Base-by-base conservation (phyloP, 2,888 invertebrate species). In the Bursaphelenchus okinawaensis region DNA sequence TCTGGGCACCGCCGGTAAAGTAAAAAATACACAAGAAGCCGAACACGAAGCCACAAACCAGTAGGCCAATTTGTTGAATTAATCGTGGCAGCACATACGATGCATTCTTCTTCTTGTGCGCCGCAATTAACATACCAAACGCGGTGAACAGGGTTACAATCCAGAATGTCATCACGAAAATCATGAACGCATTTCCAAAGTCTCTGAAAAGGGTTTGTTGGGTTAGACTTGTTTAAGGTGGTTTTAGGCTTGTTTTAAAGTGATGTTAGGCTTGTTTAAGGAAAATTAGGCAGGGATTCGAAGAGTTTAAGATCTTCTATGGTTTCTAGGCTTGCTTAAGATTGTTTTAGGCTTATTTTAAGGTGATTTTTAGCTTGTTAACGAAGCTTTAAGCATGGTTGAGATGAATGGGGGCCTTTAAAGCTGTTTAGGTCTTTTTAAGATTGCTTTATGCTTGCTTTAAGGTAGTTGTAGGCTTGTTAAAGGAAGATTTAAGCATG, bases 11-110 rank as follows among this genome's bases (percentile, higher is more conserved):
- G 20, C 75, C 73, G 16, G 68, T 62, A 51, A 77, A 77, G 63
- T 75, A 77, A 52, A 62, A 55, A 57, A 67, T 24, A 68, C 75
- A 68, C 29, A 78, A 59, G 28, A 71, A 63, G 28, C 65, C 19
- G 9, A 65, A 58, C 4, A 68, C 63, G 16, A 70, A 68, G 19
- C 69, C 68, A 19, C 60, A 7, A 19, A 68, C 52, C 16, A 69
- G 63, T 23, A 69, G 62, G 22, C 69, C 69, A 26, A 27, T 40
- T 40, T 72, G 71, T 40, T 68, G 67, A 27, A 74, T 68, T 26
- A 71, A 63, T 26, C 71, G 63, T 20, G 73, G 74, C 63, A 73
- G 62, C 40, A 73, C 64, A 40, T 51, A 74, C 31, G 63, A 56
- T 20, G 72, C 40, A 40, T 71, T 71, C 61, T 68, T 71, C 23